Base-by-base conservation (phyloP, 2,113 vertebrate genomes). In the Pelecanus crispus region DNA sequence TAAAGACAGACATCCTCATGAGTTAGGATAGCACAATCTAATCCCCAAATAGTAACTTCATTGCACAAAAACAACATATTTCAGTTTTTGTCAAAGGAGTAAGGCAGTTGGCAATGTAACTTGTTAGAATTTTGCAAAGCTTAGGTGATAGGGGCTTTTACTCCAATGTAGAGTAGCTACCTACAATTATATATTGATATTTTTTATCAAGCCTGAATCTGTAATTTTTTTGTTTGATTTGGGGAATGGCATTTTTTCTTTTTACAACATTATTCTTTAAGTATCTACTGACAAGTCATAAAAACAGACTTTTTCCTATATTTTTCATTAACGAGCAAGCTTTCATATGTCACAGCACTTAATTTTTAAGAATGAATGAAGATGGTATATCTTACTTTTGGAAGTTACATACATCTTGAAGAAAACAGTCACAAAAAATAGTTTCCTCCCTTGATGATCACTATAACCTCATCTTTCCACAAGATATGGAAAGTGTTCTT, bases 401-500 rank as follows among this genome's bases (percentile, higher is more conserved):
- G 49, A 79, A 75, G n/a, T 67, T 80, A 47, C 16, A 61, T 65
- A 15, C 7, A 18, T 53, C 56, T 89, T 75, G 49, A 92, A 92
- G 55, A 66, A 86, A 92, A 50, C 7, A 68, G 66, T 63, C 40
- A 40, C 31, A 72, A 87, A 88, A 86, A 15, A 32, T 21, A 24
- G 5, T 66, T 95, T 92, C 17, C 53, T 93, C 36, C 45, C 24
- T 24, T 52, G 53, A 62, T 52, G 91, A 73, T 89, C 65, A 86
- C 67, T 86, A 52, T 90, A 93, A 71, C 42, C 61, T 88, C 34
- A 79, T 72, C 34, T 86, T 95, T 91, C 81, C 74, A 50, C 61
- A 84, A 83, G 74, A 93, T 95, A 56, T 40, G 45, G 81, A 97
- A 96, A 94, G 38, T 63, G 13, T 68, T 75, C 47, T 88, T 62